Conservation (phyloP, 2,113 vertebrate species). For the Vulpes lagopus region DNA sequence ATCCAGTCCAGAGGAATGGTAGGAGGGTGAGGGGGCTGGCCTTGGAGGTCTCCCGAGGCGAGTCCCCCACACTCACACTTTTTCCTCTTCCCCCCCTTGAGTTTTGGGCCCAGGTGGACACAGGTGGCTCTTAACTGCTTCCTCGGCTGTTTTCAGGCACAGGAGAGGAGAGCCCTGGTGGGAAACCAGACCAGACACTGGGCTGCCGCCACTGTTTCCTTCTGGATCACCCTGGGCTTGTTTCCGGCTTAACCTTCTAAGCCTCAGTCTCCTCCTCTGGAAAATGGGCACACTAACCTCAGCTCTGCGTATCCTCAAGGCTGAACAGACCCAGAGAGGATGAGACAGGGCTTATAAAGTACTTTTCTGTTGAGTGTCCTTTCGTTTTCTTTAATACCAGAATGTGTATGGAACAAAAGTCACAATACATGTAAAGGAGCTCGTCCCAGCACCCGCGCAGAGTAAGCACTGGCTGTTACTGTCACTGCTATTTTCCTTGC, state of each 20-base stretch:
- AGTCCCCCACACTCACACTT: too few relatives aligned
- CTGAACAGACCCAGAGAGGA: neutral
- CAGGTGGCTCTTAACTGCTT: neutral
- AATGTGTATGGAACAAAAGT: neutral
- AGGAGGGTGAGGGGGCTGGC: neutral
- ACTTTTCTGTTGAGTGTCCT: neutral
- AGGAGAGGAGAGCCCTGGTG: neutral
- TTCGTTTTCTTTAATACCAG: neutral
- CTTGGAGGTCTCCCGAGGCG: too few relatives aligned
- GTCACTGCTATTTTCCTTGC: fast-evolving
- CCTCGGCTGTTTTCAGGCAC: neutral
- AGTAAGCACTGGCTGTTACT: neutral
- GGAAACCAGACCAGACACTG: neutral
- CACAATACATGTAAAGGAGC: fast-evolving
- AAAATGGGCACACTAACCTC: neutral
- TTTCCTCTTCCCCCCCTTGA: neutral
- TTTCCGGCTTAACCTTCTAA: neutral
- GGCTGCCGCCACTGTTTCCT: neutral
- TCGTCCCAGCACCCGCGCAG: fast-evolving
- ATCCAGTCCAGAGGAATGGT: neutral
- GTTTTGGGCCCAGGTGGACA: neutral
- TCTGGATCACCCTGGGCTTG: constrained; percentile 61
- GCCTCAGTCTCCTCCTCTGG: neutral
- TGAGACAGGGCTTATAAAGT: neutral
- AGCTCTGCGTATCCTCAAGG: neutral